Conservation (phyloP, 2,888 invertebrate genomes). For the Lycaena phlaeas region DNA sequence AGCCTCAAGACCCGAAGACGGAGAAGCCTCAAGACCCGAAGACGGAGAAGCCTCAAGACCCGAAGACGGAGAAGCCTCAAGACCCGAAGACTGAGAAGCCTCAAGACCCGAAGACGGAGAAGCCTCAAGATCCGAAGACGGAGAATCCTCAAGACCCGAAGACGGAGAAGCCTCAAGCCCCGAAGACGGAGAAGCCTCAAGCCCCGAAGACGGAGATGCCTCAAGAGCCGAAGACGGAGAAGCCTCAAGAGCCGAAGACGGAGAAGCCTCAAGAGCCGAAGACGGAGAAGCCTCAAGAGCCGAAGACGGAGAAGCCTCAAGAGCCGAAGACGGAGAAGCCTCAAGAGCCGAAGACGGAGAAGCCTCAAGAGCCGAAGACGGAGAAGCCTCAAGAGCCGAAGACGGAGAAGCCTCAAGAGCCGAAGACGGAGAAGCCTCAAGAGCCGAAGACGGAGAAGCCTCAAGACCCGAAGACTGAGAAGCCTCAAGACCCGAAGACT, state of each 20-base stretch:
- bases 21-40: no score
- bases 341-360: background rate
- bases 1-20: no score
- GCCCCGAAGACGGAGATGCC: no score
- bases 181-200: slow-evolving; percentile 9
- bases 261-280: background rate
- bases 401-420: slow-evolving; percentile 11
- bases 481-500: background rate
- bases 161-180: slow-evolving; percentile 12
- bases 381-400: background rate
- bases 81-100: no score
- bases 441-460: slow-evolving; percentile 3
- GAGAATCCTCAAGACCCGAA: slow-evolving; percentile 13
- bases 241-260: background rate
- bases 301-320: background rate
- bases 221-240: no score
- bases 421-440: no score
- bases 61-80: no score
- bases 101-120: slow-evolving; percentile 6
- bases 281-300: background rate
- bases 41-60: no score
- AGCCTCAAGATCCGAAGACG: background rate
- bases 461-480: background rate
- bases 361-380: background rate
- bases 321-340: background rate